These are phyloP conservation scores for Petrocephalus sullivani DNA, from an alignment of 2,797 vertebrate genomes.

Conservation along the genomic window DNA sequence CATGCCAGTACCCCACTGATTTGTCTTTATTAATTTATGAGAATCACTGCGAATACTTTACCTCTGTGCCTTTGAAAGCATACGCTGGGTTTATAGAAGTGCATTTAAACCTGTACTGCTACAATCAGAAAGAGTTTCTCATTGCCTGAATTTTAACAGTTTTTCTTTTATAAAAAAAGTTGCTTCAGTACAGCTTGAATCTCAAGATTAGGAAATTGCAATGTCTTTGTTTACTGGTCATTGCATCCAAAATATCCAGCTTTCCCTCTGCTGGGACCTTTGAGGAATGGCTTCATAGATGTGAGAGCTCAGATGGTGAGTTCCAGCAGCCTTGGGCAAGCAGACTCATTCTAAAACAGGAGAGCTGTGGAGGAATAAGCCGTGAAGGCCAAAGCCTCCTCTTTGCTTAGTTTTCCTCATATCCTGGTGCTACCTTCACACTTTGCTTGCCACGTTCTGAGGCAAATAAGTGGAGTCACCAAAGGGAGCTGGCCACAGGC, in stretches of 20 bases:
- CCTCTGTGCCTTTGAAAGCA: not conserved
- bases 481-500: constrained; percentile 7
- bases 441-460: constrained; percentile 19
- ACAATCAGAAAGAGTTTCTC: not conserved
- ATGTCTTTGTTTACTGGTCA: constrained; percentile 14
- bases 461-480: constrained; percentile 23
- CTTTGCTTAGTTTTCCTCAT: constrained; percentile 18
- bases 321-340: constrained; percentile 10
- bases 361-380: not conserved
- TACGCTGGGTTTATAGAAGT: not conserved
- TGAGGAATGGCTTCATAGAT: not conserved
- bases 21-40: not conserved
- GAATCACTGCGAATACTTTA: not conserved
- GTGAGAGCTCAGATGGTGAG: constrained; percentile 22
- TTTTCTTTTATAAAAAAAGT: not conserved
- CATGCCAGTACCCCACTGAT: not conserved
- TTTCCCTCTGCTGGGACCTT: not conserved
- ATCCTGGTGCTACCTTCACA: constrained; percentile 22
- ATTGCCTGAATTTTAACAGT: not conserved
- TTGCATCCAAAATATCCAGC: not conserved
- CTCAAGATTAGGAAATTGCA: not conserved
- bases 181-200: not conserved
- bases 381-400: not conserved
- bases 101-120: not conserved
- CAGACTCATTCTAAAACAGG: constrained; percentile 30